These are phyloP conservation scores for Lacerta agilis DNA, from an alignment of 2,797 vertebrate genomes.

Conservation along the genomic window DNA sequence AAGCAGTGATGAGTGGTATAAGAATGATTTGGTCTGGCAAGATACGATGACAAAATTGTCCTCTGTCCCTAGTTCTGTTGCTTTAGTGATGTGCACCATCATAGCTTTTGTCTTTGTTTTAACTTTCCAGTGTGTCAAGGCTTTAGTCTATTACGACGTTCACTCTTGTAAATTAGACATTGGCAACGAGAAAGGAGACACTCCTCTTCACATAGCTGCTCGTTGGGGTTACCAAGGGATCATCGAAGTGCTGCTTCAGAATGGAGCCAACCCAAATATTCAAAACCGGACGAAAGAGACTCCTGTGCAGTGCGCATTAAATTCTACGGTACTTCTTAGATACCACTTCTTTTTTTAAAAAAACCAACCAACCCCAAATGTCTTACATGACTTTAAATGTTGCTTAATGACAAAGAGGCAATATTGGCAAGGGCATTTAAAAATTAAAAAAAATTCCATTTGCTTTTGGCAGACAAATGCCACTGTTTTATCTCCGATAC, in stretches of 20 bases:
- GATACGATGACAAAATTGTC: neutral
- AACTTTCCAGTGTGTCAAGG: constrained; percentile 92
- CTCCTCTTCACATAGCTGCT: constrained; percentile 90
- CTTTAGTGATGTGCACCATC: neutral
- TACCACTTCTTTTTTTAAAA: constrained; percentile 1
- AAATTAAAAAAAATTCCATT: neutral
- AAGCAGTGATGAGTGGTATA: too few relatives aligned
- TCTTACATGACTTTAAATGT: too few relatives aligned
- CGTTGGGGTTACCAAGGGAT: constrained; percentile 97
- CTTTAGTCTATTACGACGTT: constrained; percentile 92
- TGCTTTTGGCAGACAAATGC: neutral
- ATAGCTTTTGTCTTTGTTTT: constrained; percentile 39
- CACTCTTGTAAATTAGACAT: constrained; percentile 87
- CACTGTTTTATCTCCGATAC: constrained; percentile 57
- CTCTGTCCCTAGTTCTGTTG: neutral
- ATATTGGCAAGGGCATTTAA: neutral
- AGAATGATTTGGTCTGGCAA: too few relatives aligned
- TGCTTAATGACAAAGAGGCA: constrained; percentile 11
- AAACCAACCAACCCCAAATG: neutral
- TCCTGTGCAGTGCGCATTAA: constrained; percentile 89
- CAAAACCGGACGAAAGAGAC: constrained; percentile 89
- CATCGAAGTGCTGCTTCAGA: constrained; percentile 92
- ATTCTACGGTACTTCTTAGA: constrained; percentile 85
- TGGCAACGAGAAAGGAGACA: constrained; percentile 95
- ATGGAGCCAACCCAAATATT: constrained; percentile 84